Evolutionary conservation across 2,888 invertebrate genomes (phyloP), one percentile per base, ranked within the genome.

Genomic region (Seira sanloemensis): DNA sequence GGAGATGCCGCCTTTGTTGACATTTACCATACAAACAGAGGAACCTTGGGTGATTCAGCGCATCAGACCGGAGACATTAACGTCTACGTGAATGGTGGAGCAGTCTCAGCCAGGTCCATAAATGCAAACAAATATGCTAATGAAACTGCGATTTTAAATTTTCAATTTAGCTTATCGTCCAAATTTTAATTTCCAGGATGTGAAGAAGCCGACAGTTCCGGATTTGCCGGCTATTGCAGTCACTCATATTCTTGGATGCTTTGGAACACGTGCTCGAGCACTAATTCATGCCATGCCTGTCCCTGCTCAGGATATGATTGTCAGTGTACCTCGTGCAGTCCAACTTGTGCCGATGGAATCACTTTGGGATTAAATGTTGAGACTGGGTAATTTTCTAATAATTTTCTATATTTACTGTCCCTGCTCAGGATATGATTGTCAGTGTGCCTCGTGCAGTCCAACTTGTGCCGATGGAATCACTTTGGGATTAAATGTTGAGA

Each of bases 51-150:
- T 19, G 85, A 85, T 37, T 80, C 81, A 23, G 75, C 25, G 2
- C 67, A 76, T 25, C 78, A 85, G 76, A 86, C 81, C 2, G 87
- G 81, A 12, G 72, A 87, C 69, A 81, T 86, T 5, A 87, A 87
- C 50, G 81, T 87, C 0, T 87, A 78, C 65, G 71, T 87, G 0
- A 87, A 87, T 73, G 87, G 87, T 26, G 87, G 87, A 24, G 79
- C 73, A 18, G n/a, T 54, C 72, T 27, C 87, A 87, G 58, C 87
- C 87, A 24, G 87, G 85, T 68, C 37, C 50, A 27, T 1, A 37
- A 46, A 67, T 23, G 37, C 37, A 37, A 37, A 12, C 12, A n/a
- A n/a, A n/a, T n/a, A n/a, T 12, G 12, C 37, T 37, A 9, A 37
- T 9, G 12, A 9, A 37, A 5, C 37, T 37, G 12, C 37, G 37